These are phyloP conservation scores for Hyles lineata DNA, from an alignment of 2,888 invertebrate species.

Conservation along the genomic window DNA sequence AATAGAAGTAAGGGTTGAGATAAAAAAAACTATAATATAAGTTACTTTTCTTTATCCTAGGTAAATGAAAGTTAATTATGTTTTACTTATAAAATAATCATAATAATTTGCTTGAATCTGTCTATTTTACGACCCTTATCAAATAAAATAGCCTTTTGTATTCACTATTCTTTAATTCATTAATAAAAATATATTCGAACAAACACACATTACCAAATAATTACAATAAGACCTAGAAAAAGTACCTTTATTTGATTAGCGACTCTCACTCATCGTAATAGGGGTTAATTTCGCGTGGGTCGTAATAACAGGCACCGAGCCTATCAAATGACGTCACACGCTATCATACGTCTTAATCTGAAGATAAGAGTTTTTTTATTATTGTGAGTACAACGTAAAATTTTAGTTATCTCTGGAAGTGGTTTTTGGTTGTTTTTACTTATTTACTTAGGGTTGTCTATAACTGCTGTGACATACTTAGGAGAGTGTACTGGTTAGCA, in stretches of 20 bases:
- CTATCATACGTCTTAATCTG: conserved; percentile 41
- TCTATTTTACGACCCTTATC: not conserved
- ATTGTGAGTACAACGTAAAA: conserved; percentile 33
- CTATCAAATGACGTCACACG: conserved; percentile 30
- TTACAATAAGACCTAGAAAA: conserved; percentile 7
- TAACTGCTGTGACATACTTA: not conserved
- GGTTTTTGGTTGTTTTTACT: conserved; percentile 33
- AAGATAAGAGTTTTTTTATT: conserved; percentile 41
- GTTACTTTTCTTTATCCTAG: too few relatives aligned
- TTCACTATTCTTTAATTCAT: not conserved
- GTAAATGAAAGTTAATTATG: too few relatives aligned
- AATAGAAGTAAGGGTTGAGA: too few relatives aligned
- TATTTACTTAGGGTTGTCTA: conserved; percentile 16
- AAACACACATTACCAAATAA: not conserved
- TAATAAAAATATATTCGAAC: not conserved
- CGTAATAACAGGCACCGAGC: conserved; percentile 16
- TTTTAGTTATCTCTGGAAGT: conserved; percentile 35
- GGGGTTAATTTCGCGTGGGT: not conserved
- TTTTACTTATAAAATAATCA: too few relatives aligned
- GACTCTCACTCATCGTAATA: not conserved
- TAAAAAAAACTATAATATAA: too few relatives aligned
- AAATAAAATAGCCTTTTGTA: not conserved
- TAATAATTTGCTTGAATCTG: too few relatives aligned
- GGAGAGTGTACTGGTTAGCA: too few relatives aligned
- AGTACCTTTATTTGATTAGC: not conserved